phyloP scores from a whole-genome alignment of 2,113 vertebrate genomes.

The Capreolus pygargus region DNA sequence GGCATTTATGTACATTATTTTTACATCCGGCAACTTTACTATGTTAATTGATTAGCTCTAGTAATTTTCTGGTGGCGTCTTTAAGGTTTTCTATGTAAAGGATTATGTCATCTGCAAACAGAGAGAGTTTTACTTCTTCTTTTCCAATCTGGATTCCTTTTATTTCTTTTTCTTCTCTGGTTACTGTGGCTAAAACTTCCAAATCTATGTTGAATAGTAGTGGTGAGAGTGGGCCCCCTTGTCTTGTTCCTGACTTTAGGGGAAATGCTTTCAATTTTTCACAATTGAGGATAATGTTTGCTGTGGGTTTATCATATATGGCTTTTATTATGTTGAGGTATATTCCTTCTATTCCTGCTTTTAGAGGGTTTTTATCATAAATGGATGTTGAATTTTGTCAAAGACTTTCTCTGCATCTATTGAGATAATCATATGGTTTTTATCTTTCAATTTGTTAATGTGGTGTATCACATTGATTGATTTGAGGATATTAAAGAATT shows the following conservation, averaged over 20 bases:
- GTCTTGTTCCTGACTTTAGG: background rate
- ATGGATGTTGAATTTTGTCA: too few species aligned
- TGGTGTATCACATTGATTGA: too few species aligned
- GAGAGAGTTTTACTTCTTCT: too few species aligned
- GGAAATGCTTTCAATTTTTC: background rate
- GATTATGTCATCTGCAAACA: background rate
- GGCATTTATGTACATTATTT: background rate
- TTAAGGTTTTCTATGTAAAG: background rate
- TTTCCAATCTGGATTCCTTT: too few species aligned
- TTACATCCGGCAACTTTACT: background rate
- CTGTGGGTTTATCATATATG: background rate
- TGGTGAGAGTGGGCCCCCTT: background rate
- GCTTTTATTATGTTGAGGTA: background rate
- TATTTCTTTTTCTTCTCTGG: too few species aligned
- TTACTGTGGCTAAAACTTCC: background rate
- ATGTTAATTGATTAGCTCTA: background rate
- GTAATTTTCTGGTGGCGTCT: background rate
- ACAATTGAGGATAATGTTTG: background rate
- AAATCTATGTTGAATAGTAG: background rate
- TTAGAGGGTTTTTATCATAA: too few species aligned
- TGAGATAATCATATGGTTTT: too few species aligned
- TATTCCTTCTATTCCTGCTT: too few species aligned
- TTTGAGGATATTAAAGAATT: too few species aligned
- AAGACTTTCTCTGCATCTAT: too few species aligned
- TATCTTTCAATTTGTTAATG: too few species aligned